A percentile compares a stretch with the other conserved stretches of the same genome.
Conservation (phyloP, 2,888 invertebrate species). For the Epistrophe grossulariae region DNA sequence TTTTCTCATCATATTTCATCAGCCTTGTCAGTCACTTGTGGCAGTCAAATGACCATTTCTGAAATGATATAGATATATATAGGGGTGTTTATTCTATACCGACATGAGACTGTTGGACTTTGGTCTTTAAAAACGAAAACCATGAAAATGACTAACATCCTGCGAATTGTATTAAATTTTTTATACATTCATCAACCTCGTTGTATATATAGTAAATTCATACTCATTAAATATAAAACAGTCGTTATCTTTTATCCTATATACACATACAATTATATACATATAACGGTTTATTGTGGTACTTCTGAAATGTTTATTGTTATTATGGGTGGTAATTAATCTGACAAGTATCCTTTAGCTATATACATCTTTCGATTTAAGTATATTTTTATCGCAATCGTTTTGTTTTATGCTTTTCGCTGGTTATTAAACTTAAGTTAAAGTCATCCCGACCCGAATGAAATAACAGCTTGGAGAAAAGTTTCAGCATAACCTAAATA, state of each 20-base stretch:
- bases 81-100: background rate
- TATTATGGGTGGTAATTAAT: conserved; percentile 35
- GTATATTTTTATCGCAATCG: conserved; percentile 18
- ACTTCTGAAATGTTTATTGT: conserved; percentile 30
- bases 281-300: conserved; percentile 17
- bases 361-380: conserved; percentile 6
- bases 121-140: background rate
- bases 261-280: background rate
- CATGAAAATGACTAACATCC: conserved; percentile 1
- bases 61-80: background rate
- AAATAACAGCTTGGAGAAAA: conserved; percentile 8
- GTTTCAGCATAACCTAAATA: background rate
- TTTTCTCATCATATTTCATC: background rate
- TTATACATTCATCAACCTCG: background rate
- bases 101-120: background rate
- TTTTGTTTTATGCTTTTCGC: conserved; percentile 6
- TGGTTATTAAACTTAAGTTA: background rate
- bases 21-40: background rate
- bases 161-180: background rate
- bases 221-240: conserved; percentile 2
- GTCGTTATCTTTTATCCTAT: conserved; percentile 1
- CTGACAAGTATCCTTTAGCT: conserved; percentile 30
- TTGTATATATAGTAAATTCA: background rate
- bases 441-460: background rate
- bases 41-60: background rate